A percentile compares a stretch with the other conserved stretches of the same genome.
These are phyloP conservation scores for Caradrina clavipalpis DNA, from an alignment of 2,888 invertebrate genomes.

Conservation along the genomic window DNA sequence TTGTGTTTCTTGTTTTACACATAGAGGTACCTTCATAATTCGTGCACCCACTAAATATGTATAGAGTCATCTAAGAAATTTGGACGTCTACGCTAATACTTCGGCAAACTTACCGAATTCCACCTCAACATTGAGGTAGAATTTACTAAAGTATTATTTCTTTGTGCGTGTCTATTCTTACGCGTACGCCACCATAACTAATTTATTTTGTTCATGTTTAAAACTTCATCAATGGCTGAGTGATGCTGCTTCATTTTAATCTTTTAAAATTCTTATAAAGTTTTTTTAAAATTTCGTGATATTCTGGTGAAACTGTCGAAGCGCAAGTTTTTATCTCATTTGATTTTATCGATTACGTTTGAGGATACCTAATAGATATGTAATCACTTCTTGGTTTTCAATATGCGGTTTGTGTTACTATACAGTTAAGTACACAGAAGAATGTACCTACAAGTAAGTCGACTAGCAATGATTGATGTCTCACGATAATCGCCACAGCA, in stretches of 20 bases:
- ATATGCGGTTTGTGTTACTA: slow-evolving; percentile 8
- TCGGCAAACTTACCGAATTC: slow-evolving; percentile 51
- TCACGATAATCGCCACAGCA: slow-evolving; percentile 47
- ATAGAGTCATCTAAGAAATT: slow-evolving; percentile 54
- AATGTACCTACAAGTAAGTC: slow-evolving; percentile 25
- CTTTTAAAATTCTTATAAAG: slow-evolving; percentile 11
- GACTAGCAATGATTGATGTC: slow-evolving; percentile 45
- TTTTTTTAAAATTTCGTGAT: background rate
- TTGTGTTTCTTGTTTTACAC: slow-evolving; percentile 27
- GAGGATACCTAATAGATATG: background rate
- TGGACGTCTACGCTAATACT: slow-evolving; percentile 50
- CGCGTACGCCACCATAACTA: slow-evolving; percentile 25
- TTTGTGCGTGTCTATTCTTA: slow-evolving; percentile 34
- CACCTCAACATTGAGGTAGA: slow-evolving; percentile 9
- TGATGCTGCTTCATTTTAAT: slow-evolving; percentile 15
- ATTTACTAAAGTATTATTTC: slow-evolving; percentile 24
- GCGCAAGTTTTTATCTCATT: background rate
- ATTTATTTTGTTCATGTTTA: slow-evolving; percentile 31
- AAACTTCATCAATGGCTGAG: slow-evolving; percentile 30
- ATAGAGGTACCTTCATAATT: slow-evolving; percentile 23
- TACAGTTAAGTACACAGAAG: slow-evolving; percentile 20
- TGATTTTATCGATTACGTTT: background rate
- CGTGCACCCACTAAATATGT: slow-evolving; percentile 33
- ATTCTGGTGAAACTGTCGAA: background rate
- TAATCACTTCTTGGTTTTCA: background rate